A percentile compares a stretch with the other conserved stretches of the same genome.
Conservation (phyloP, 2,888 invertebrate species). For the Aspidiotus rigidus region DNA sequence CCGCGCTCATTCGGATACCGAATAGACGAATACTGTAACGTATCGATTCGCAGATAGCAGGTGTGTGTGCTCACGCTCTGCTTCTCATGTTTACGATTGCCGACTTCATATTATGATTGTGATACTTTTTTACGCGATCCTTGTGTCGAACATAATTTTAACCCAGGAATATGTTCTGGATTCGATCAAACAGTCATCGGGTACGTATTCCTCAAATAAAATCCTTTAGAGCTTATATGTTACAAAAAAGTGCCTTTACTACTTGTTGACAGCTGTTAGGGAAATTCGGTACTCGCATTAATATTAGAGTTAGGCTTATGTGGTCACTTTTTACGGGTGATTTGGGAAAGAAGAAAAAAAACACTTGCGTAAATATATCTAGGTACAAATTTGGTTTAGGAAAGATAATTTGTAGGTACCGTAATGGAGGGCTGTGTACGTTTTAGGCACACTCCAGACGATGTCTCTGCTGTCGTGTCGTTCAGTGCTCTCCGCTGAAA, state of each 20-base stretch:
- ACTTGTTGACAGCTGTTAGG: slow-evolving; percentile 27
- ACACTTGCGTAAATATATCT: too few relatives aligned
- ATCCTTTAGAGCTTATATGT: not conserved
- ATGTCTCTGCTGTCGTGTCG: too few relatives aligned
- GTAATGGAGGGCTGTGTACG: too few relatives aligned
- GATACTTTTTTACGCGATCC: not conserved
- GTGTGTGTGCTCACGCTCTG: slow-evolving; percentile 33
- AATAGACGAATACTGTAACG: slow-evolving; percentile 18
- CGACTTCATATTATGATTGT: slow-evolving; percentile 20
- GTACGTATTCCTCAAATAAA: not conserved
- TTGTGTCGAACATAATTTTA: slow-evolving; percentile 1
- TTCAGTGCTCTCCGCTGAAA: too few relatives aligned
- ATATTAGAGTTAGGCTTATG: too few relatives aligned
- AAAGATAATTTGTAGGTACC: too few relatives aligned
- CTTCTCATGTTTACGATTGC: slow-evolving; percentile 25
- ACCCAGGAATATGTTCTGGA: not conserved
- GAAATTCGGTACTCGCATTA: too few relatives aligned
- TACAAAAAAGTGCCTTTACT: not conserved
- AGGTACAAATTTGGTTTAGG: too few relatives aligned
- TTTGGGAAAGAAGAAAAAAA: too few relatives aligned
- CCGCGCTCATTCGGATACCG: too few relatives aligned
- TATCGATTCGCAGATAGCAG: slow-evolving; percentile 31
- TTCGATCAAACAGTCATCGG: not conserved
- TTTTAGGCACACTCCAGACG: too few relatives aligned
- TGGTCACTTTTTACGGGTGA: too few relatives aligned